Percentiles rank a stretch among this genome's conserved stretches.
Evolutionary conservation across 2,797 vertebrate genomes (phyloP).

Genomic region (Geotria australis): DNA sequence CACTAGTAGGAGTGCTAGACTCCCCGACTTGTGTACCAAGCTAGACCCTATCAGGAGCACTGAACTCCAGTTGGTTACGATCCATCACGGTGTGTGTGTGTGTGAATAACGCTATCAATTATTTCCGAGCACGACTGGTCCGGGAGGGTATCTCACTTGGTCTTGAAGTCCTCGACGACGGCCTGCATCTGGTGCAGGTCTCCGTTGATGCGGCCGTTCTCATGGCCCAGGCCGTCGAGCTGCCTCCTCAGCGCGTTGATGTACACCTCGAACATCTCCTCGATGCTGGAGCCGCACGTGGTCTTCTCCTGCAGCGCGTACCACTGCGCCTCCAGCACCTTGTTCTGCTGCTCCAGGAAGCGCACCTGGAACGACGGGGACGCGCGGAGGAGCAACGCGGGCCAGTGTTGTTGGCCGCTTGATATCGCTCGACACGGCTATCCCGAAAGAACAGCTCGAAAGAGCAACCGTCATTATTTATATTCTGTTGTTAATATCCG

Average conservation of each 20-base stretch:
- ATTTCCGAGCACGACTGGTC: neutral
- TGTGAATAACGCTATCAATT: too few species aligned
- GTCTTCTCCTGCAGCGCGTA: conserved; percentile 44
- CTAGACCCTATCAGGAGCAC: too few species aligned
- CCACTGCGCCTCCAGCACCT: conserved; percentile 85
- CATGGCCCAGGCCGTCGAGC: conserved; percentile 24
- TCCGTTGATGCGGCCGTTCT: conserved; percentile 39
- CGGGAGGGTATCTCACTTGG: conserved; percentile 30
- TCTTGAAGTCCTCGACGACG: conserved; percentile 68
- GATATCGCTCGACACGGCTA: too few species aligned
- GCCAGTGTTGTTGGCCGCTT: too few species aligned
- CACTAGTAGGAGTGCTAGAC: too few species aligned
- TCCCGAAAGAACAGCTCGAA: too few species aligned
- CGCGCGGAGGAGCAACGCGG: neutral
- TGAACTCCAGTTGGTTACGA: too few species aligned
- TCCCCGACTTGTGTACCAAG: too few species aligned
- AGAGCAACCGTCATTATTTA: too few species aligned
- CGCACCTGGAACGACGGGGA: conserved; percentile 22
- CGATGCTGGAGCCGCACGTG: conserved; percentile 29
- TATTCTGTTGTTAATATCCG: too few species aligned
- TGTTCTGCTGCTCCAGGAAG: conserved; percentile 81
- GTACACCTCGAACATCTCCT: conserved; percentile 46
- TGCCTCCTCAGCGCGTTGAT: conserved; percentile 31
- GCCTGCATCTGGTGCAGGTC: conserved; percentile 61
- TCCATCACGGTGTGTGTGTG: too few species aligned